Evolutionary conservation across 2,888 invertebrate genomes (phyloP), one percentile per base, ranked within the genome.

Genomic region (Sesia bembeciformis): DNA sequence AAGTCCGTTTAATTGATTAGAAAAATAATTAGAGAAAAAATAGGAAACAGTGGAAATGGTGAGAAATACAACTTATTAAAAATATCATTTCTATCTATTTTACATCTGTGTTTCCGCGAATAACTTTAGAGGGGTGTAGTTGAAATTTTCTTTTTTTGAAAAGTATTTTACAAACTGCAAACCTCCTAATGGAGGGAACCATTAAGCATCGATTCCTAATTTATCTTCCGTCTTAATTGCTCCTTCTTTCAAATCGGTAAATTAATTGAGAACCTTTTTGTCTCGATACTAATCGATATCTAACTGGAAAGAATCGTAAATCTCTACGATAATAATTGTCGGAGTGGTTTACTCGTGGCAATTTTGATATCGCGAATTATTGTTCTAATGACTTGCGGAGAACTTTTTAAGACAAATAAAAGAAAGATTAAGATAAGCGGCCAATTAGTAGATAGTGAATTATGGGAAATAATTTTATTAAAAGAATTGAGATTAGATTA

Each of bases 181-280:
- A 80, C 78, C 81, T 74, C 75, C 84, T 87, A 87, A 88, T 87
- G 86, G 87, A 74, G 66, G 69, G 66, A 77, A 67, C 84, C 86
- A 86, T 88, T 88, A 88, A 76, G 74, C 79, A 84, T 87, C 80
- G 86, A 84, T 82, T 79, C 72, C 77, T 81, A 85, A 87, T 87
- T 85, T 84, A 83, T 86, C 78, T 83, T 81, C 74, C 76, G 78
- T 78, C 74, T 78, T 77, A 78, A 84, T 84, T 84, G 82, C 81
- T 80, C 79, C 76, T 78, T 76, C 73, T 76, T 78, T 68, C 63
- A 70, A 78, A 80, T 76, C 76, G 74, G 43, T 49, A 41, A 53
- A 56, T 56, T 54, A 57, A 54, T 52, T 52, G 39, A 4, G 52
- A 52, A 52, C 52, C 52, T 40, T 52, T 52, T 52, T 52, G 39